These are phyloP conservation scores for Hyposoter dolosus DNA, from an alignment of 2,888 invertebrate species.

Conservation along the genomic window DNA sequence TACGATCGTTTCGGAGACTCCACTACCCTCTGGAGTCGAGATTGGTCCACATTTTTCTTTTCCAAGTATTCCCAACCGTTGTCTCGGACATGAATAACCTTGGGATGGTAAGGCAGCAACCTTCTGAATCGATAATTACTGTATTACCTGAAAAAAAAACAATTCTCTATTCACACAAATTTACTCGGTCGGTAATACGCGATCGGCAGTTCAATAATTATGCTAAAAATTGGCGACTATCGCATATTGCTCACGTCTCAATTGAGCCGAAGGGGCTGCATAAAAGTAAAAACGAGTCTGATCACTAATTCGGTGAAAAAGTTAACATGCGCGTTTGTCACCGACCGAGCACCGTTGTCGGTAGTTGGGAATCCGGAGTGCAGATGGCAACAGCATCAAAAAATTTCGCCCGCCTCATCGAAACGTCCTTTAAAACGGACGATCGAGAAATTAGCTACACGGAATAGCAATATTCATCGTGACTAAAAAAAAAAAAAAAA, in stretches of 20 bases:
- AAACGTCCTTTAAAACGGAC: not conserved
- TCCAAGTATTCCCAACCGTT: not conserved
- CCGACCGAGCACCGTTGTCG: not conserved
- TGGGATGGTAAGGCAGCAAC: not conserved
- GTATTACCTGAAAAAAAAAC: not conserved
- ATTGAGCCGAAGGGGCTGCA: not conserved
- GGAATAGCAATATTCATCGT: not conserved
- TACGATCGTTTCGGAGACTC: not conserved
- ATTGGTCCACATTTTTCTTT: not conserved
- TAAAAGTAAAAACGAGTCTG: not conserved
- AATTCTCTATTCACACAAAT: not conserved
- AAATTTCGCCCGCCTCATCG: not conserved
- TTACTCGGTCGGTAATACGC: not conserved
- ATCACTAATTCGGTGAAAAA: not conserved
- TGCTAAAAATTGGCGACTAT: not conserved
- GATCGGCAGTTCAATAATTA: not conserved
- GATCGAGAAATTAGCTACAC: not conserved
- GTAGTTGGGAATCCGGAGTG: not conserved
- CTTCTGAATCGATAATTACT: not conserved
- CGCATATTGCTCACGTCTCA: not conserved
- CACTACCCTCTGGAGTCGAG: not conserved
- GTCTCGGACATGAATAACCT: not conserved
- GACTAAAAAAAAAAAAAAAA: constrained; percentile 5
- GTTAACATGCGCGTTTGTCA: not conserved
- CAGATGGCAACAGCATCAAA: not conserved